Evolutionary conservation across 2,797 vertebrate genomes (phyloP).

Genomic region (Sebastes minor): DNA sequence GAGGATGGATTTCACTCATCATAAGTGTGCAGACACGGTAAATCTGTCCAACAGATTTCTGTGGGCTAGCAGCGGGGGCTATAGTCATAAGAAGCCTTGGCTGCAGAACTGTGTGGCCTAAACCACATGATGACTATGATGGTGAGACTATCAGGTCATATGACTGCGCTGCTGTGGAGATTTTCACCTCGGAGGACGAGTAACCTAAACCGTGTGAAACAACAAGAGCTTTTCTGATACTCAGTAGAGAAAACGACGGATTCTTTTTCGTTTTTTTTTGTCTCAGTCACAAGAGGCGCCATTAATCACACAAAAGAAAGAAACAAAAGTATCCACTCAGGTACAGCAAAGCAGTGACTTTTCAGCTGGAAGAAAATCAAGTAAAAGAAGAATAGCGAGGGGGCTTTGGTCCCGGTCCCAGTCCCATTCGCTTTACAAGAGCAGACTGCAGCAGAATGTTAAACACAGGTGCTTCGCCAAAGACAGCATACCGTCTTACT

Average conservation of each 20-base stretch:
- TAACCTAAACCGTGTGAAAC: constrained; percentile 11
- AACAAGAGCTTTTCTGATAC: constrained; percentile 15
- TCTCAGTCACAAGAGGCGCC: constrained; percentile 31
- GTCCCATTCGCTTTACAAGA: constrained; percentile 51
- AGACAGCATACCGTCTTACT: constrained; percentile 32
- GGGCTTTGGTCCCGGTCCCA: constrained; percentile 58
- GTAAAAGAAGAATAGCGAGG: constrained; percentile 28
- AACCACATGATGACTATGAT: constrained; percentile 44
- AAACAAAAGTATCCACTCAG: background rate
- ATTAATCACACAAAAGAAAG: constrained; percentile 6
- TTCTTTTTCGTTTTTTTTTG: constrained; percentile 17
- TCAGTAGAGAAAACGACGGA: background rate
- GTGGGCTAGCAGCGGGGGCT: constrained; percentile 29
- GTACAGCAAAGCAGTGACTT: constrained; percentile 28
- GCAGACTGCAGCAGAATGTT: constrained; percentile 53
- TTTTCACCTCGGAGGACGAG: constrained; percentile 12
- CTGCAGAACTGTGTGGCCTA: constrained; percentile 27
- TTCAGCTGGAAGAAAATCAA: constrained; percentile 51
- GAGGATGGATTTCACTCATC: constrained; percentile 56
- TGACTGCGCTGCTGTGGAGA: constrained; percentile 6
- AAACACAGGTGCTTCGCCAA: constrained; percentile 50
- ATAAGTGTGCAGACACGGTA: constrained; percentile 33
- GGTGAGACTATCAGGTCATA: constrained; percentile 40
- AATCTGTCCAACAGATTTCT: constrained; percentile 62
- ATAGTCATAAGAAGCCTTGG: constrained; percentile 40